Evolutionary conservation across 2,797 vertebrate genomes (phyloP).

Genomic region (Cryptoblepharus egeriae): DNA sequence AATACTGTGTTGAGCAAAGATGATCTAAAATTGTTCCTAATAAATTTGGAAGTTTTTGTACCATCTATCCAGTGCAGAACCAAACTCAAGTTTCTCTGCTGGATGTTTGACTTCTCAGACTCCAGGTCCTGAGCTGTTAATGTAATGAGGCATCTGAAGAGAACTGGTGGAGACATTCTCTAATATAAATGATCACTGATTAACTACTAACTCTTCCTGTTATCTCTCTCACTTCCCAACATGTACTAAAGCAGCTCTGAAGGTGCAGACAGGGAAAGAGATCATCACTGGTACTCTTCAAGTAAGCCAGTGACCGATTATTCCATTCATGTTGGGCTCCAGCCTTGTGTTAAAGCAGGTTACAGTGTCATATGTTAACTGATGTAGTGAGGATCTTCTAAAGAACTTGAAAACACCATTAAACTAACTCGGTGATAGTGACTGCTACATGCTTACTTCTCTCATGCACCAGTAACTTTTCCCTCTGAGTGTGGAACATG

Average conservation of each 20-base stretch:
- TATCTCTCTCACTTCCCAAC: neutral
- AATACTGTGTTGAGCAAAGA: neutral
- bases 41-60: neutral
- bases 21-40: conserved; percentile 2
- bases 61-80: neutral
- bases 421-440: neutral
- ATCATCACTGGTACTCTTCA: neutral
- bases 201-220: conserved; percentile 3
- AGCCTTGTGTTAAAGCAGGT: too few species aligned
- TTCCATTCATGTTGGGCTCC: neutral
- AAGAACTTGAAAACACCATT: neutral
- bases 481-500: neutral
- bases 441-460: neutral
- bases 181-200: neutral
- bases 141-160: neutral
- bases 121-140: neutral
- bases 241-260: neutral
- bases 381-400: neutral
- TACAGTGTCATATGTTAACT: neutral
- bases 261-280: neutral
- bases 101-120: neutral
- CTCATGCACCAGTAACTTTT: neutral
- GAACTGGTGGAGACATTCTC: neutral
- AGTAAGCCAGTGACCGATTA: neutral
- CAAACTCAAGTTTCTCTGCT: neutral